Percentiles rank a stretch among this genome's conserved stretches.
phyloP scores from a whole-genome alignment of 92 coral and sea anemone genomes.

The Epizoanthus ramosus region DNA sequence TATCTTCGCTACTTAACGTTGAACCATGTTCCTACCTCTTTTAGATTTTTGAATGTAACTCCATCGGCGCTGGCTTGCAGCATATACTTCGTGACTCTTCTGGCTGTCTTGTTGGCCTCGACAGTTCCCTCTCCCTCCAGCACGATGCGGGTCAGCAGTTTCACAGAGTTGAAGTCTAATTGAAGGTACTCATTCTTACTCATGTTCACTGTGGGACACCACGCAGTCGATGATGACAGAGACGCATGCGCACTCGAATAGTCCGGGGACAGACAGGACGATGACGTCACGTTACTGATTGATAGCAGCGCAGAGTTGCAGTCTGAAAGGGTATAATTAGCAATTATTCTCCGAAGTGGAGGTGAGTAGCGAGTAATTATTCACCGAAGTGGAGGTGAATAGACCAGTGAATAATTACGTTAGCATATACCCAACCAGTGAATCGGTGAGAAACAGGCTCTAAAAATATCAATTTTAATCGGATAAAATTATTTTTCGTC shows the following conservation, averaged over 20 bases:
- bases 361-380: no score
- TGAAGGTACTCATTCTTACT: constrained; percentile 41
- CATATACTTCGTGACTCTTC: constrained; percentile 67
- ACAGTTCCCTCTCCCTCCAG: constrained; percentile 68
- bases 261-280: constrained; percentile 63
- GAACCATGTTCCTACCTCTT: constrained; percentile 37
- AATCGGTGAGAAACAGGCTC: no score
- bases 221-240: constrained; percentile 59
- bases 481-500: no score
- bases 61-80: constrained; percentile 64
- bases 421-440: no score
- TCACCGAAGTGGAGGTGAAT: no score
- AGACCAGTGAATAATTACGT: no score
- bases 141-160: constrained; percentile 45
- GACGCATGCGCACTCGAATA: constrained; percentile 64
- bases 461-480: no score
- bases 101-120: constrained; percentile 63
- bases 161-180: constrained; percentile 43
- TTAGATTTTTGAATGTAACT: constrained; percentile 45
- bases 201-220: constrained; percentile 65
- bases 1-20: no score
- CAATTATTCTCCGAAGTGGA: no score
- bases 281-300: constrained; percentile 64
- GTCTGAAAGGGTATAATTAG: constrained; percentile 22
- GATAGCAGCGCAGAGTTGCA: constrained; percentile 54